Evolutionary conservation across 2,113 vertebrate species (phyloP).

Genomic region (Apistogramma diplotaenia): DNA sequence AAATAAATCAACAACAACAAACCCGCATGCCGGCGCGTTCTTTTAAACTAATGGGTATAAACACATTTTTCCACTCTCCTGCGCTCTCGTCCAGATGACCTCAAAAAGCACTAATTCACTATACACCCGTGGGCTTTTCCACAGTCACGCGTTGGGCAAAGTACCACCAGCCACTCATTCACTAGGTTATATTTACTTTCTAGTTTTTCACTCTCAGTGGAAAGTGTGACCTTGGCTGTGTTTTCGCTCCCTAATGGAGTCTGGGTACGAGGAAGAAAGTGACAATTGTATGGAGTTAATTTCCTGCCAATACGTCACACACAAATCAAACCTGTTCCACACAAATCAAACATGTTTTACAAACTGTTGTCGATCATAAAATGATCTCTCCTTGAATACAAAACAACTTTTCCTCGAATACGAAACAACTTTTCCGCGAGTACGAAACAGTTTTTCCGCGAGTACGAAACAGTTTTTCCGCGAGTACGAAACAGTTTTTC

Average conservation of each 20-base stretch:
- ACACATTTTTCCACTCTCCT: constrained; percentile 8
- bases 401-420: too few relatives aligned
- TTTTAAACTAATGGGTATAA: constrained; percentile 34
- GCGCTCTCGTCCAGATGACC: constrained; percentile 32
- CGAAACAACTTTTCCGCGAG: too few relatives aligned
- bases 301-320: too few relatives aligned
- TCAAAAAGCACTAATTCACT: constrained; percentile 43
- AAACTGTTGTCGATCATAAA: too few relatives aligned
- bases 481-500: too few relatives aligned
- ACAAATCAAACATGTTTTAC: too few relatives aligned
- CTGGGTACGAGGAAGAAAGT: constrained; percentile 20
- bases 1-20: constrained; percentile 25
- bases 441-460: too few relatives aligned
- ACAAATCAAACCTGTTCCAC: too few relatives aligned
- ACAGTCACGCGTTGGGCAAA: neutral
- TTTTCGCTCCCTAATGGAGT: constrained; percentile 29
- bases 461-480: too few relatives aligned
- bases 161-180: neutral
- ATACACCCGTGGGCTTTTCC: constrained; percentile 17
- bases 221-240: constrained; percentile 45
- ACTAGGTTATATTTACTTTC: constrained; percentile 8
- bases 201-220: constrained; percentile 28
- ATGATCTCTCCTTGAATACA: too few relatives aligned
- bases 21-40: neutral
- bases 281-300: too few relatives aligned